These are phyloP conservation scores for Andrena trimmerana DNA, from an alignment of 2,888 invertebrate species.

Conservation along the genomic window DNA sequence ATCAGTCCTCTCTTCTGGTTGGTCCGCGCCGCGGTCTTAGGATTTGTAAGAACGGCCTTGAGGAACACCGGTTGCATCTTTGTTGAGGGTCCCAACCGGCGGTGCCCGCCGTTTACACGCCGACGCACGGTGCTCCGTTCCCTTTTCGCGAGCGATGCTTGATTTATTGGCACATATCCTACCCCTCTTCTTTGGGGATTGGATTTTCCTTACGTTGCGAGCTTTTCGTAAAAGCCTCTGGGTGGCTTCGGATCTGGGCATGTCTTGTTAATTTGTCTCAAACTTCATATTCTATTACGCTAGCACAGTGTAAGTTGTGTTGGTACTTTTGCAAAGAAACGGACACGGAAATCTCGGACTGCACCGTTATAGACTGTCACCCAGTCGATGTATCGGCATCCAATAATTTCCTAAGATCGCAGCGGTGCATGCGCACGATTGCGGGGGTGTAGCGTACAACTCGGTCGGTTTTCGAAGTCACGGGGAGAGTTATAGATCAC, in stretches of 20 bases:
- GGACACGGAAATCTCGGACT: not conserved
- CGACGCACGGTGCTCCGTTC: not conserved
- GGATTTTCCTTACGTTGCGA: too few relatives aligned
- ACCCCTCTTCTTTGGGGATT: not conserved
- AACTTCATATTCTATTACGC: too few relatives aligned
- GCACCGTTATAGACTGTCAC: conserved; percentile 33
- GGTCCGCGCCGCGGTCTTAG: conserved; percentile 35
- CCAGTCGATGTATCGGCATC: conserved; percentile 40
- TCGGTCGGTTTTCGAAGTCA: conserved; percentile 67
- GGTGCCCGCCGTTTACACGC: conserved; percentile 40
- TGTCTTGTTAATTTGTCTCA: too few relatives aligned
- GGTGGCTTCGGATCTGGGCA: too few relatives aligned
- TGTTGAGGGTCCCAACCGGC: conserved; percentile 25
- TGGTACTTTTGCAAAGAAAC: not conserved
- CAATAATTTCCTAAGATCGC: conserved; percentile 59
- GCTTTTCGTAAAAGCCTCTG: too few relatives aligned
- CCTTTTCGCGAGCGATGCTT: not conserved
- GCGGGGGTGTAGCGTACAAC: conserved; percentile 72
- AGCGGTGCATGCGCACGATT: conserved; percentile 64
- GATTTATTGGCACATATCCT: not conserved
- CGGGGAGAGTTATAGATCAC: conserved; percentile 66
- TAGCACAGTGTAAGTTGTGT: too few relatives aligned
- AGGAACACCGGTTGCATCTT: conserved; percentile 58
- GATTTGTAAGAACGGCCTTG: conserved; percentile 63
- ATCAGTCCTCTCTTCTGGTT: conserved; percentile 65